Evolutionary conservation across 1,140 invertebrate genomes (phyloP), one percentile per base, ranked within the genome.

Genomic region (Calliopsis andreniformis): DNA sequence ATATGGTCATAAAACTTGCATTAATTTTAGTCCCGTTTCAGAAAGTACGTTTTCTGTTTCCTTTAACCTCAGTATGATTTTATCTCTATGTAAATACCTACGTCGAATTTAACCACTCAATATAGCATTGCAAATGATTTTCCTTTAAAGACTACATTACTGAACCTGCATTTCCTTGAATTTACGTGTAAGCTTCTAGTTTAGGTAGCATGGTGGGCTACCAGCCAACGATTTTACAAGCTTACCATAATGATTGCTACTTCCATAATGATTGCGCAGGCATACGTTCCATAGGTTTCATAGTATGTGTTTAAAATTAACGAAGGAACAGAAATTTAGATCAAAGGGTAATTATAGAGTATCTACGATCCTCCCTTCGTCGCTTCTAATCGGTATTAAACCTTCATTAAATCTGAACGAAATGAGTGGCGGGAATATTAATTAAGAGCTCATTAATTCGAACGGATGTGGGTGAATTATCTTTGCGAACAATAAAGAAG

Each of bases 401-500:
- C 47, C 28, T 66, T 66, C 49, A 10, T 73, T 73, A 45, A 55
- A 39, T 23, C 8, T 18, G 8, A 23, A 25, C 5, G 55, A 43
- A 55, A 59, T 62, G 12, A 3, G 30, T 20, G n/a, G 10, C 49
- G 25, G 18, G 2, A 28, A 23, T 25, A 66, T 55, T 64, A 73
- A 73, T 73, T 66, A 51, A 43, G 70, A 61, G 25, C 53, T 66
- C 61, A 8, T 66, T 73, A 73, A 64, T 72, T 39, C 35, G n/a
- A 23, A 32, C 61, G 70, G 70, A 64, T 64, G 39, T 7, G 3
- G 23, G 2, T 16, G 28, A 32, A 2, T 30, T 20, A 56, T 28
- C 35, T 35, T 73, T 64, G 43, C 23, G 12, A 14, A 45, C 18
- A 51, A 55, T 7, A n/a, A 73, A 32, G 61, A 43, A 39, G 32